A percentile compares a stretch with the other conserved stretches of the same genome.
Evolutionary conservation across 2,797 vertebrate genomes (phyloP).

Genomic region (Microctenopoma stevenorrisi): DNA sequence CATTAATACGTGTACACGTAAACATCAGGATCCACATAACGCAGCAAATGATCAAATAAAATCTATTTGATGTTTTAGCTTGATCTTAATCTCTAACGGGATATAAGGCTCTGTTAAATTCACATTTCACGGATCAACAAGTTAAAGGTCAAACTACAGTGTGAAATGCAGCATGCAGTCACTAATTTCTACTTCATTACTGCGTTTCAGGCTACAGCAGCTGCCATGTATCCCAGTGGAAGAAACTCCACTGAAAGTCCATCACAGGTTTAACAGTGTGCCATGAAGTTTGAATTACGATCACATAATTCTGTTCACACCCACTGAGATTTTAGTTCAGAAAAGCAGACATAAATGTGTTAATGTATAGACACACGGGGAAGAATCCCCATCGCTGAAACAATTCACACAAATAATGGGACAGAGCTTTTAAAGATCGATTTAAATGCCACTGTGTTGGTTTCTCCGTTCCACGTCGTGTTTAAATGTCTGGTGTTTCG

Average conservation of each 20-base stretch:
- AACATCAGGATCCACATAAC: no score
- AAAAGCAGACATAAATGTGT: neutral
- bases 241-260: neutral
- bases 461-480: neutral
- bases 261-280: conserved; percentile 16
- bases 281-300: conserved; percentile 3
- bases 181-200: neutral
- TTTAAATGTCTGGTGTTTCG: neutral
- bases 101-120: neutral
- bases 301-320: conserved; percentile 4
- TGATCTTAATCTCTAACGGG: neutral
- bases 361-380: neutral
- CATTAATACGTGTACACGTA: neutral
- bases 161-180: conserved; percentile 9
- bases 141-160: neutral
- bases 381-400: neutral
- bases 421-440: neutral
- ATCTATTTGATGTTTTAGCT: neutral
- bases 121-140: conserved; percentile 6
- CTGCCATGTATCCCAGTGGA: conserved; percentile 14
- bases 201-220: neutral
- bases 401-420: neutral
- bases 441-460: neutral
- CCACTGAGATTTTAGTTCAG: neutral
- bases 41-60: no score